Base-by-base conservation (phyloP, 2,888 invertebrate genomes). In the Nomada fucata region DNA sequence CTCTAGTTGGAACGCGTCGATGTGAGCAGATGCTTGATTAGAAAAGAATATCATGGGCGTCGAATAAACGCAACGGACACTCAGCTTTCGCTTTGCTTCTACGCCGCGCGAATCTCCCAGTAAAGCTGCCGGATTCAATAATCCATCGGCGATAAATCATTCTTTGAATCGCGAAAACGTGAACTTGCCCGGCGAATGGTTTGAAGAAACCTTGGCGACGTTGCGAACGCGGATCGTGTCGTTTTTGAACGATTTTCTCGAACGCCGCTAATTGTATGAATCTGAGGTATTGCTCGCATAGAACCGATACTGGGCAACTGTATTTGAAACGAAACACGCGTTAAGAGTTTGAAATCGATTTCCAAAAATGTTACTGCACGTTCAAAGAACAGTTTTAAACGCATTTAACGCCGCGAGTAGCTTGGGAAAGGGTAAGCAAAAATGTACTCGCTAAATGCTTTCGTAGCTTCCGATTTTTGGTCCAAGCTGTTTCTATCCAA, bases 71-170 rank as follows among this genome's bases (percentile, higher is more conserved):
- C 59, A 10, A 59, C 18, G 52, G 29, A 67, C 47, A 44, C 53
- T 57, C 50, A 7, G 79, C 79, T 72, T 61, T 18, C 68, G 80
- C 79, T 79, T 80, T 44, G 80, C 79, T 79, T 79, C 29, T 42
- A 57, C 18, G 47, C 47, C 44, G 15, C 29, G 60, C 55, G 55
- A 61, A 18, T 79, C 23, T 42, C 23, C 10, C 26, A 20, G 2
- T 10, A 10, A n/a, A 13, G 10, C 50, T 18, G 61, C 61, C 13
- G 29, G 44, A 61, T 47, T 44, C 11, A 9, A 36, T 36, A 36
- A 18, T 29, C 11, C 42, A 15, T 59, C 44, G 10, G 23, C 15
- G 18, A 2, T 47, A 11, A 10, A 18, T n/a, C 69, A 18, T 68
- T 42, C 7, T 29, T 60, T 2, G 13, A 13, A 11, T n/a, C 60